Evolutionary conservation across 2,888 invertebrate genomes (phyloP), one percentile per base, ranked within the genome.

Genomic region (Hemistola chrysoprasaria): DNA sequence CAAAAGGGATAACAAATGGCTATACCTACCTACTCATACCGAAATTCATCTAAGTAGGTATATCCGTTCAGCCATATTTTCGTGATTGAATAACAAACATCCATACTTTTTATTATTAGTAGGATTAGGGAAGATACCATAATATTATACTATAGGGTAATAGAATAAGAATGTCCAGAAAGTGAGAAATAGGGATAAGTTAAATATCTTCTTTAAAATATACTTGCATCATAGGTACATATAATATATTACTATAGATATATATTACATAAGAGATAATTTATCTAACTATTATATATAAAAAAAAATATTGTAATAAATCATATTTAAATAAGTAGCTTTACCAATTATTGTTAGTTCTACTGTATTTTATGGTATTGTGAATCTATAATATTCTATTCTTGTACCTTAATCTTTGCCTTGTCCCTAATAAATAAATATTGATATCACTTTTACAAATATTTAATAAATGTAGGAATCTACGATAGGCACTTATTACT

Each of bases 111-210:
- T n/a, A n/a, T n/a, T n/a, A n/a, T n/a, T n/a, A n/a, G n/a, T n/a
- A n/a, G n/a, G n/a, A n/a, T n/a, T n/a, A n/a, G n/a, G n/a, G 30
- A 35, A 40, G 27, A 30, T 50, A 50, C 34, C n/a, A n/a, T n/a
- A 57, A 53, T 53, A 39, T 40, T 49, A 53, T 49, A n/a, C n/a
- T n/a, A 16, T 59, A 56, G 62, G 50, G 38, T 65, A 61, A 53
- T 45, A 51, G 10, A 26, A 36, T 66, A 73, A 74, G 67, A 59
- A 67, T 67, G 71, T 78, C 73, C 73, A 76, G 71, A 79, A 73
- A 79, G 70, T 73, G 75, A 70, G 72, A 74, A 56, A 59, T 71
- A 71, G 63, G 45, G 35, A 22, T 67, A 69, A 62, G 60, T 46
- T 54, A 54, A 50, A 47, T 50, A 54, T 53, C 51, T 53, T 56